Evolutionary conservation across 2,113 vertebrate genomes (phyloP).

Genomic region (Odontophorus gujanensis): DNA sequence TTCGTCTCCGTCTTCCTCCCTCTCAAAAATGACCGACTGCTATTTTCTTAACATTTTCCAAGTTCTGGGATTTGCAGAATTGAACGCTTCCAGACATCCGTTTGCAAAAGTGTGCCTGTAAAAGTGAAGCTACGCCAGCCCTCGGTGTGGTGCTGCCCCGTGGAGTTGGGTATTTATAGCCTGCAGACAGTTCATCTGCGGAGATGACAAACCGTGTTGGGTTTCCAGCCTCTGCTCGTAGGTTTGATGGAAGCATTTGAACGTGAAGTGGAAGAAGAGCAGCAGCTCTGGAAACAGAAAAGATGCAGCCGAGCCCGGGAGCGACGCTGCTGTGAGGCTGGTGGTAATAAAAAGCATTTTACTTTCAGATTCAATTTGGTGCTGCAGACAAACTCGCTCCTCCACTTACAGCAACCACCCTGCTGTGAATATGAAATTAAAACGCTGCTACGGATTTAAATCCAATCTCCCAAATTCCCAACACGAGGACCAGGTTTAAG

Average conservation of each 20-base stretch:
- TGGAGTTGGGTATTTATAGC: neutral
- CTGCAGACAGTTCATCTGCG: neutral
- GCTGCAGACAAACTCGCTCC: neutral
- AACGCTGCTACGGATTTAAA: neutral
- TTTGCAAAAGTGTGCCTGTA: neutral
- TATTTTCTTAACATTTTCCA: neutral
- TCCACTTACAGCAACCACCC: neutral
- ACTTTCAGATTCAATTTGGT: constrained; percentile 6
- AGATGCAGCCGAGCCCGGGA: neutral
- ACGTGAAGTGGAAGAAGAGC: neutral
- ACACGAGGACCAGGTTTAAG: neutral
- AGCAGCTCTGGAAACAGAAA: neutral
- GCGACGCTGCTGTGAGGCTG: neutral
- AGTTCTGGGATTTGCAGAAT: neutral
- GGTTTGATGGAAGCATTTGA: neutral
- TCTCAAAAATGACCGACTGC: neutral
- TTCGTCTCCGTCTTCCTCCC: neutral
- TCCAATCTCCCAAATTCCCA: constrained; percentile 18
- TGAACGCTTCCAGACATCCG: neutral
- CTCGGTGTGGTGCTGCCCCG: neutral
- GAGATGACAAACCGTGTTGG: neutral
- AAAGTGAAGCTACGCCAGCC: neutral
- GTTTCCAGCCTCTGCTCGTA: neutral
- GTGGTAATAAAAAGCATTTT: neutral
- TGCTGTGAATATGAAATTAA: neutral